A percentile compares a stretch with the other conserved stretches of the same genome.
Evolutionary conservation across 2,888 invertebrate species (phyloP).

Genomic region (Eupithecia inturbata): DNA sequence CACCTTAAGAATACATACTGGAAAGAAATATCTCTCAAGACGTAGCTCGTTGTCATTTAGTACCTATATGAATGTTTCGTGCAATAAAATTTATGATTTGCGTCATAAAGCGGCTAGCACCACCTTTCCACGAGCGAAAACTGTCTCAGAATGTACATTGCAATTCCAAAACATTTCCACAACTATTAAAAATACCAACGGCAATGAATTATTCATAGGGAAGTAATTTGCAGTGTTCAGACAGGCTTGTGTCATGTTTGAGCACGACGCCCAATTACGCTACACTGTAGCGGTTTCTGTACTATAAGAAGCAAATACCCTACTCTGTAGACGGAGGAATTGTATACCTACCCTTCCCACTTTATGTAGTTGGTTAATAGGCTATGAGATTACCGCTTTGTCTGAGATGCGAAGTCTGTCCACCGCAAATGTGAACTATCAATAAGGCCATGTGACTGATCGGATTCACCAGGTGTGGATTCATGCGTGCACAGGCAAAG

Average conservation of each 20-base stretch:
- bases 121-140: conserved; percentile 24
- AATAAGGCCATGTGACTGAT: conserved; percentile 25
- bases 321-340: conserved; percentile 37
- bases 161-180: conserved; percentile 36
- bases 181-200: conserved; percentile 32
- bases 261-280: conserved; percentile 52
- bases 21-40: conserved; percentile 18
- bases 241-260: conserved; percentile 50
- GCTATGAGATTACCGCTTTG: conserved; percentile 30
- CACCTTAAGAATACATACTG: not conserved
- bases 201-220: conserved; percentile 48
- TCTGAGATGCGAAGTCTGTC: conserved; percentile 26
- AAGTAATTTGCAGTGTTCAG: conserved; percentile 51
- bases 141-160: conserved; percentile 30
- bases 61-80: conserved; percentile 19
- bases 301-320: conserved; percentile 45
- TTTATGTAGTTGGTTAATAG: conserved; percentile 21
- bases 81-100: conserved; percentile 32
- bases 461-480: conserved; percentile 12
- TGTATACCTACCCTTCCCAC: conserved; percentile 37
- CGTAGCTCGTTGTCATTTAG: conserved; percentile 17
- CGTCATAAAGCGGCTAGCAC: conserved; percentile 32
- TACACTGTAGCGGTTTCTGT: conserved; percentile 45
- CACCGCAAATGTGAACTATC: conserved; percentile 32
- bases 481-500: conserved; percentile 13